Percentiles rank a stretch among this genome's conserved stretches.
Conservation (phyloP, 1,140 invertebrate species). For the Polyergus mexicanus region DNA sequence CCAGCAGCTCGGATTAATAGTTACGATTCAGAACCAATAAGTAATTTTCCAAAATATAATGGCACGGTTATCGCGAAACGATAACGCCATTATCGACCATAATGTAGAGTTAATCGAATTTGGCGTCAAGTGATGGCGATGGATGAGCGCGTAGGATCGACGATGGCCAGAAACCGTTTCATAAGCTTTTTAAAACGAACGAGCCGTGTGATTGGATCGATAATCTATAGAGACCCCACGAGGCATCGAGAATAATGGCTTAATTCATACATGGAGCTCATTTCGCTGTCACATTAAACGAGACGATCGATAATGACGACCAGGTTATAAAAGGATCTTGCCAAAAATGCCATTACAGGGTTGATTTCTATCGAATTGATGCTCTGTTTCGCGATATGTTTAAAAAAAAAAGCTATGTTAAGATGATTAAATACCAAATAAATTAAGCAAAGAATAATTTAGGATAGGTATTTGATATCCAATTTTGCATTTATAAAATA, state of each 20-base stretch:
- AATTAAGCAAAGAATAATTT: not conserved
- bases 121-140: constrained; percentile 17
- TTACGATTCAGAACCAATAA: not conserved
- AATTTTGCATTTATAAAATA: not conserved
- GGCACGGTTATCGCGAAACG: not conserved
- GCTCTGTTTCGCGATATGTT: not conserved
- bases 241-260: constrained; percentile 77
- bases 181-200: constrained; percentile 73
- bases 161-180: constrained; percentile 69
- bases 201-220: constrained; percentile 78
- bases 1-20: not conserved
- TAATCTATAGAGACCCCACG: constrained; percentile 75
- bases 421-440: not conserved
- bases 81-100: constrained; percentile 66
- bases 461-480: not conserved
- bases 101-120: constrained; percentile 54
- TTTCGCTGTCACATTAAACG: constrained; percentile 19
- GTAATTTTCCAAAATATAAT: constrained; percentile 27
- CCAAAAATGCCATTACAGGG: constrained; percentile 64
- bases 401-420: not conserved
- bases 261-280: constrained; percentile 74
- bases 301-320: constrained; percentile 15
- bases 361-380: not conserved
- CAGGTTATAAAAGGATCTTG: constrained; percentile 49
- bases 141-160: constrained; percentile 57